These are phyloP conservation scores for Apolygus lucorum DNA, from an alignment of 1,140 invertebrate species.

Conservation along the genomic window DNA sequence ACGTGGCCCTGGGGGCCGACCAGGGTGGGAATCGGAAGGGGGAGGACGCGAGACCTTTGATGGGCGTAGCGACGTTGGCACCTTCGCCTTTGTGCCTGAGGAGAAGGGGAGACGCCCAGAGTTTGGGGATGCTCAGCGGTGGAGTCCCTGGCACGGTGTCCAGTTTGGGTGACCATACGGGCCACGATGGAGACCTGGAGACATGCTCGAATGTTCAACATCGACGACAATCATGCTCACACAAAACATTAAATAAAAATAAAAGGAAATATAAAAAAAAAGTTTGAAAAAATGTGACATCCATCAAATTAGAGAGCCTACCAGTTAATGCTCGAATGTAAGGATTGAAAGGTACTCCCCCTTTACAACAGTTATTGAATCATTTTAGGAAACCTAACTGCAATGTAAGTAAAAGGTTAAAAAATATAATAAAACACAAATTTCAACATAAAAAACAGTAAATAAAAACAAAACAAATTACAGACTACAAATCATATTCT, in stretches of 20 bases:
- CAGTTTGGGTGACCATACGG: constrained; percentile 46
- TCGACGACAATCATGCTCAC: constrained; percentile 6
- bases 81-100: constrained; percentile 20
- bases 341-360: no score
- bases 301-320: no score
- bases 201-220: constrained; percentile 10
- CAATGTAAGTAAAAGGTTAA: no score
- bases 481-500: no score
- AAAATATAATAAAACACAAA: no score
- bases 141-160: constrained; percentile 23
- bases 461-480: no score
- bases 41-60: constrained; percentile 21
- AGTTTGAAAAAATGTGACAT: no score
- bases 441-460: no score
- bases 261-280: constrained; percentile 11
- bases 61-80: neutral
- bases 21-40: constrained; percentile 38
- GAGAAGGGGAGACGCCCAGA: constrained; percentile 19
- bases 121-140: constrained; percentile 31
- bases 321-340: no score
- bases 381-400: no score
- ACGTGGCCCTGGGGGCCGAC: constrained; percentile 42
- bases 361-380: no score
- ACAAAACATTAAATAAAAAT: constrained; percentile 17
- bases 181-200: constrained; percentile 48